Percentiles rank a stretch among this genome's conserved stretches.
These are phyloP conservation scores for Dreissena polymorpha DNA, from an alignment of 1,140 invertebrate species.

Conservation along the genomic window DNA sequence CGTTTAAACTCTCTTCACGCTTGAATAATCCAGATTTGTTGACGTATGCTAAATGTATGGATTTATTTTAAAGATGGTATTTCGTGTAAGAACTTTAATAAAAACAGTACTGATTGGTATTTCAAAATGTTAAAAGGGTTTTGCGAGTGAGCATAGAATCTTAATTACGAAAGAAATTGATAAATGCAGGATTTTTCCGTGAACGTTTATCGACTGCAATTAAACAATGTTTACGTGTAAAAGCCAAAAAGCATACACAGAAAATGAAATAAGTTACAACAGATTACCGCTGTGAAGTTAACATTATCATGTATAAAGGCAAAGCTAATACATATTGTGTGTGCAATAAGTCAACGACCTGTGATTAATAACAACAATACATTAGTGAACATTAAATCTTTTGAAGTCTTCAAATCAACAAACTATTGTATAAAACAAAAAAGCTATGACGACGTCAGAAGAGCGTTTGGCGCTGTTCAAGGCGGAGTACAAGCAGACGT, in stretches of 20 bases:
- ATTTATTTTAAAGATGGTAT: too few species aligned
- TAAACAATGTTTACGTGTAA: background rate
- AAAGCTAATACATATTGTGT: background rate
- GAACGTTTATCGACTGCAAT: too few species aligned
- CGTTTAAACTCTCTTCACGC: too few species aligned
- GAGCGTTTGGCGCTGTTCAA: constrained; percentile 52
- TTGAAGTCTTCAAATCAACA: background rate
- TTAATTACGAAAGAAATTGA: too few species aligned
- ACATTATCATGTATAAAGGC: background rate
- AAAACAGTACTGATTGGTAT: too few species aligned
- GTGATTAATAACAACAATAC: background rate
- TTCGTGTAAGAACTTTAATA: too few species aligned
- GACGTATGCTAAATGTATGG: too few species aligned
- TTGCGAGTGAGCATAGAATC: too few species aligned
- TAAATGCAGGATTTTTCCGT: too few species aligned
- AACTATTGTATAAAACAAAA: background rate
- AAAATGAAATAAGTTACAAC: background rate
- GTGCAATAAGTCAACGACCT: background rate
- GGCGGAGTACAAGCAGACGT: constrained; percentile 35
- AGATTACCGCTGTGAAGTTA: background rate
- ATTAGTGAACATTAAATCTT: background rate
- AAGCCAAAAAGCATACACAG: background rate
- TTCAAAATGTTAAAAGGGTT: too few species aligned
- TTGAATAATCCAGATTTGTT: too few species aligned
- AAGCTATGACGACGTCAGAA: constrained; percentile 18